A percentile compares a stretch with the other conserved stretches of the same genome.
These are phyloP conservation scores for Oncorhynchus clarkii DNA, from an alignment of 2,113 vertebrate genomes.

Conservation along the genomic window DNA sequence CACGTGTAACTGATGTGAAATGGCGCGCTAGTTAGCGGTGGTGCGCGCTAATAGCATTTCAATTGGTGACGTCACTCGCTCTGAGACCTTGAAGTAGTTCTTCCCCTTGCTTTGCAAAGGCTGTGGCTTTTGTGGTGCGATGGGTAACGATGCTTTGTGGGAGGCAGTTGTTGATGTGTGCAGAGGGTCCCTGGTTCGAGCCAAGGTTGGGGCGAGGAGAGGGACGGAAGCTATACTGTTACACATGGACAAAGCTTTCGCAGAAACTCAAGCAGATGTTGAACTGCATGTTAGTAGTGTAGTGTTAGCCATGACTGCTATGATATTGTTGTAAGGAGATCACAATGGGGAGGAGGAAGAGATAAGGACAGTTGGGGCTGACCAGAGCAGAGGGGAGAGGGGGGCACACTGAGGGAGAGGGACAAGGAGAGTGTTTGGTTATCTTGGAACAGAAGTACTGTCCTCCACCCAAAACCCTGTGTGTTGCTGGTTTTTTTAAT, in stretches of 20 bases:
- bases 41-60: too few relatives aligned
- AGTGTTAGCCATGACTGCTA: background rate
- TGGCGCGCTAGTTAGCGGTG: too few relatives aligned
- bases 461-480: constrained; percentile 22
- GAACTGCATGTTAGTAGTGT: background rate
- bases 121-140: too few relatives aligned
- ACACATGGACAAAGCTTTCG: background rate
- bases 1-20: background rate
- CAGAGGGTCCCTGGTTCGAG: too few relatives aligned
- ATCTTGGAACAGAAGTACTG: constrained; percentile 12
- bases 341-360: constrained; percentile 12
- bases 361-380: constrained; percentile 23
- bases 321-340: background rate
- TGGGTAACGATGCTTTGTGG: too few relatives aligned
- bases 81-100: too few relatives aligned
- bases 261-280: too few relatives aligned
- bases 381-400: background rate
- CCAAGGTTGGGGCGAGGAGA: too few relatives aligned
- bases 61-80: too few relatives aligned
- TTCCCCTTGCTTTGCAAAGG: too few relatives aligned
- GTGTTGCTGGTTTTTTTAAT: background rate
- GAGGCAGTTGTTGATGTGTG: too few relatives aligned
- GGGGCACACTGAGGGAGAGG: background rate
- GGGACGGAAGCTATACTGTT: too few relatives aligned
- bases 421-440: constrained; percentile 18